These are phyloP conservation scores for Sternarchorhynchus goeldii DNA, from an alignment of 2,797 vertebrate species.

Conservation along the genomic window DNA sequence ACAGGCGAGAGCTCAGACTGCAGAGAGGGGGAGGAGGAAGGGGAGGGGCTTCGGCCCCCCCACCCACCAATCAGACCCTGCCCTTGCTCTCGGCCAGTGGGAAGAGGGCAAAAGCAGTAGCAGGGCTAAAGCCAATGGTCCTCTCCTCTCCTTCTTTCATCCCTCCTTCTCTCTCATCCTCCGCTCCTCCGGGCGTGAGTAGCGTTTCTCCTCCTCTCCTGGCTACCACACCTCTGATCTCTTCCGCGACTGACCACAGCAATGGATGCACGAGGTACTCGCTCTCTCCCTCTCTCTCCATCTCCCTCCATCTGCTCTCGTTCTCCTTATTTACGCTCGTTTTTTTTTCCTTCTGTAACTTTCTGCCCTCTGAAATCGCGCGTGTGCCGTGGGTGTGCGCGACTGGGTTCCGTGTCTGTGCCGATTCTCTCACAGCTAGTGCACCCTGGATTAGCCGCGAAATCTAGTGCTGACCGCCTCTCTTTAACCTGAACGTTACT, in stretches of 20 bases:
- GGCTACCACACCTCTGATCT: conserved; percentile 54
- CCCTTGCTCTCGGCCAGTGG: conserved; percentile 51
- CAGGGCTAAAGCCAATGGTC: conserved; percentile 53
- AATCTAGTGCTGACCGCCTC: not conserved
- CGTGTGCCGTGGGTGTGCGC: too few relatives aligned
- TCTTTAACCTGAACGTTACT: not conserved
- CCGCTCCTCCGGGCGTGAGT: conserved; percentile 47
- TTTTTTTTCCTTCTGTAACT: not conserved
- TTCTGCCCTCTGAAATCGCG: too few relatives aligned
- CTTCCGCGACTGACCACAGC: conserved; percentile 49
- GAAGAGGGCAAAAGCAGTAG: conserved; percentile 46
- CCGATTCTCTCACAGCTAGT: too few relatives aligned
- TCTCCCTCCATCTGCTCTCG: conserved; percentile 24
- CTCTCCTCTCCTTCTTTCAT: conserved; percentile 43
- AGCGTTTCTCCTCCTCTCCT: conserved; percentile 51
- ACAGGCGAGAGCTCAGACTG: conserved; percentile 53
- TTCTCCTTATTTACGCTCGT: conserved; percentile 30
- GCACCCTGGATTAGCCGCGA: not conserved
- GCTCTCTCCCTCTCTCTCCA: conserved; percentile 35
- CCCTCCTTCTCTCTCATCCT: conserved; percentile 46
- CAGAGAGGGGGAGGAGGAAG: conserved; percentile 50
- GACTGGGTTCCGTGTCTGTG: too few relatives aligned
- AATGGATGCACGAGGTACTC: conserved; percentile 55
- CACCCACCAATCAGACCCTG: conserved; percentile 47
- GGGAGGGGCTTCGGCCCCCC: conserved; percentile 44